Evolutionary conservation across 2,113 vertebrate genomes (phyloP).

Genomic region (Protomyctophum bolini): DNA sequence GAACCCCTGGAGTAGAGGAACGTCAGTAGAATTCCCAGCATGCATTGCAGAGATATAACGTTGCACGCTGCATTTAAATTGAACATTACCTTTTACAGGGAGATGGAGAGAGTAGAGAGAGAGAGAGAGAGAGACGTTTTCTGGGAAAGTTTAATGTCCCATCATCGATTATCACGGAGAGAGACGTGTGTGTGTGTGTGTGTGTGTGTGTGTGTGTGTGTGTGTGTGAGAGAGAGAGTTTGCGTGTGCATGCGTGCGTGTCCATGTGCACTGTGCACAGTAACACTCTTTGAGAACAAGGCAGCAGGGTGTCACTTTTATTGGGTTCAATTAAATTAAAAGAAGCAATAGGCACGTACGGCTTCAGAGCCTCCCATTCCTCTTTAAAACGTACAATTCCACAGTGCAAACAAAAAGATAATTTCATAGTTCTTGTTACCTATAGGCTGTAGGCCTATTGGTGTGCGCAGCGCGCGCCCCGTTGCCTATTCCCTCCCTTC

Average conservation of each 20-base stretch:
- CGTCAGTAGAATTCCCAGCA: slow-evolving; percentile 14
- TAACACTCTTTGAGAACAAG: slow-evolving; percentile 11
- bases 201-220: too few species aligned
- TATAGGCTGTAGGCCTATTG: too few species aligned
- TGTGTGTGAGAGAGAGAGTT: too few species aligned
- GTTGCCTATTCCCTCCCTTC: too few species aligned
- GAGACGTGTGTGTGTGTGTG: background rate
- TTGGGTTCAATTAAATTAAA: slow-evolving; percentile 36
- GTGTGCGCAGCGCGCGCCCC: too few species aligned
- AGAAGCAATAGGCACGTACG: background rate
- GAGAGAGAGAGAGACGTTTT: slow-evolving; percentile 21
- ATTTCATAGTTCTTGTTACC: too few species aligned
- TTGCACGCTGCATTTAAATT: slow-evolving; percentile 54
- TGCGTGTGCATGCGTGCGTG: too few species aligned
- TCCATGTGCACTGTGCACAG: too few species aligned
- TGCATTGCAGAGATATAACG: slow-evolving; percentile 33
- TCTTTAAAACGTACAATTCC: too few species aligned
- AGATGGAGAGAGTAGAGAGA: slow-evolving; percentile 3
- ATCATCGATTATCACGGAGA: slow-evolving; percentile 32
- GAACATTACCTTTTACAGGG: slow-evolving; percentile 43
- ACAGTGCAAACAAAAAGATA: too few species aligned
- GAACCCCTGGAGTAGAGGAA: background rate
- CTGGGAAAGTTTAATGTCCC: slow-evolving; percentile 23
- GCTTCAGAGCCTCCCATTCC: background rate
- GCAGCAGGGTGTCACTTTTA: slow-evolving; percentile 11